Evolutionary conservation across 2,888 invertebrate genomes (phyloP), one percentile per base, ranked within the genome.

Genomic region (Cheilosia grossa): DNA sequence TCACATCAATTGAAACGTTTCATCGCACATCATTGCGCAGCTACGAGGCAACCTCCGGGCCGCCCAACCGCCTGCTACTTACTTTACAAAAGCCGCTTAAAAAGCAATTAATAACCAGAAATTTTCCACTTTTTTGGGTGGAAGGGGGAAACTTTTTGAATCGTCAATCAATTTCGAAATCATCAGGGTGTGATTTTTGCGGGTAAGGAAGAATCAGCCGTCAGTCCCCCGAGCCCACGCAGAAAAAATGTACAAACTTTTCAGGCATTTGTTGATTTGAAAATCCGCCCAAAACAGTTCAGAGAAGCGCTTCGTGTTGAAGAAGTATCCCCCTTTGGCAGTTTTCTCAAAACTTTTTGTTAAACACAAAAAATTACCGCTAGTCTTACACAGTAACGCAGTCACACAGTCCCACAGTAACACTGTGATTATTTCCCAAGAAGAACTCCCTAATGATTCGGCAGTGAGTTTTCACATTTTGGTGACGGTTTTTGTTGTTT

Each of bases 161-260:
- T 82, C 82, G 47, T 77, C 74, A 82, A 82, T 82, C 66, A 78
- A 78, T 61, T 74, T 70, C 54, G n/a, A 64, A 75, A 56, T 70
- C 79, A 83, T 79, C 74, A 61, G 83, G 74, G 79, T 79, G 79
- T 79, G 83, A 83, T 79, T 83, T 74, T 53, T 69, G n/a, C n/a
- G 24, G 44, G 69, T 40, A 10, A 33, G 15, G 2, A 27, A 75
- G 49, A 53, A 10, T 21, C 19, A 7, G 21, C 6, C 1, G 2
- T 24, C 49, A 9, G 2, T 10, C 2, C 10, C 47, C 37, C 33
- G 42, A 9, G 51, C n/a, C 51, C 24, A 24, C 24, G 5, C 51
- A 27, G 1, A 21, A 27, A 44, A 19, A 27, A 17, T 9, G 0
- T n/a, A 1, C 9, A 67, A 58, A 64, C 33, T 47, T 64, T 74